Conservation (phyloP, 2,797 vertebrate genomes). For the Sebastes taczanowskii region DNA sequence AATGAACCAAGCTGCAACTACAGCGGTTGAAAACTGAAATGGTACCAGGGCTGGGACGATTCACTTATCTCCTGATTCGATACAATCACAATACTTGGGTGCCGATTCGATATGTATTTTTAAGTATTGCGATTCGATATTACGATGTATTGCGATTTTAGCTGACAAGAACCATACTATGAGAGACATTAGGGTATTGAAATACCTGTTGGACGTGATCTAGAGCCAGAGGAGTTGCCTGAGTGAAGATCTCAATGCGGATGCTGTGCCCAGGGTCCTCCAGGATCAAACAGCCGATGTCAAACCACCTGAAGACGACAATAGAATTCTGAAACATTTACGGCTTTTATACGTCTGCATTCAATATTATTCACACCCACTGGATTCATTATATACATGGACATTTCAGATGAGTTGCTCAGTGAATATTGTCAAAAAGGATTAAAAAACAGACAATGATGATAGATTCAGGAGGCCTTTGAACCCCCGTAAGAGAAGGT, state of each 20-base stretch:
- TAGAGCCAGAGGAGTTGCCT: slow-evolving; percentile 91
- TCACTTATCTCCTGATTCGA: too few relatives aligned
- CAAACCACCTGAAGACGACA: slow-evolving; percentile 89
- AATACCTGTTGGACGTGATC: slow-evolving; percentile 91
- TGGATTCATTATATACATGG: neutral
- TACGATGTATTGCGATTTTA: neutral
- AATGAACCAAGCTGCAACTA: neutral
- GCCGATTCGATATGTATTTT: too few relatives aligned
- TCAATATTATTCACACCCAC: neutral
- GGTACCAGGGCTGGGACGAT: too few relatives aligned
- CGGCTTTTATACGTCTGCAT: neutral
- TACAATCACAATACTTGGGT: too few relatives aligned
- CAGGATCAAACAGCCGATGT: slow-evolving; percentile 93
- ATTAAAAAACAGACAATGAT: too few relatives aligned
- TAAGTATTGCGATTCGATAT: too few relatives aligned
- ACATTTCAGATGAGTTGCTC: neutral
- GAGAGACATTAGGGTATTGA: neutral
- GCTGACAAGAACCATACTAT: neutral
- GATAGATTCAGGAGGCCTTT: too few relatives aligned
- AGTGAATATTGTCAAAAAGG: too few relatives aligned
- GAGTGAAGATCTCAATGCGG: slow-evolving; percentile 91
- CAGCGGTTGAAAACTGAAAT: neutral
- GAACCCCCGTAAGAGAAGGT: too few relatives aligned
- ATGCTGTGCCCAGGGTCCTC: slow-evolving; percentile 91
- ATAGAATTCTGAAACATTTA: neutral